Conservation (phyloP, 2,888 invertebrate species). For the Nomada goodeniana region DNA sequence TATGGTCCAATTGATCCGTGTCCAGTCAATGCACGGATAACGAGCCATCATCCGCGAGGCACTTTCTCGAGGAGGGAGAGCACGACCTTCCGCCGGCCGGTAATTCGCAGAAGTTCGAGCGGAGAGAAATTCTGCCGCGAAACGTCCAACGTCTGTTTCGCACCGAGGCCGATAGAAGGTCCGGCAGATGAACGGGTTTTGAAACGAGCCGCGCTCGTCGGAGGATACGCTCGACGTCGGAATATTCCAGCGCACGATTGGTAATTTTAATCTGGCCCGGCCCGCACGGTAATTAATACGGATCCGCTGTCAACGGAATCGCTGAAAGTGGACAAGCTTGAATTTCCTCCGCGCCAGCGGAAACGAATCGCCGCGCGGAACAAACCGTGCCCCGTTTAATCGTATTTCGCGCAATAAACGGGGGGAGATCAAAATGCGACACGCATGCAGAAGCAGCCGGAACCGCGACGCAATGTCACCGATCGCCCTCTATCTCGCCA, state of each 20-base stretch:
- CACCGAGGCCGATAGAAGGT: neutral
- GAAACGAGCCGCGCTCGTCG: conserved; percentile 17
- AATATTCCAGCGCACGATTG: neutral
- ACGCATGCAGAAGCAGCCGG: no score
- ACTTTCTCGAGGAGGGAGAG: neutral
- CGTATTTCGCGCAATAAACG: neutral
- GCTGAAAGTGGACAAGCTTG: neutral
- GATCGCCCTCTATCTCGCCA: neutral
- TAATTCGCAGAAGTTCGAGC: neutral
- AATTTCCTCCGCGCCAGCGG: neutral
- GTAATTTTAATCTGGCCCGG: conserved; percentile 1
- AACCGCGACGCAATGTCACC: neutral
- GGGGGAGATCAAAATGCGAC: no score
- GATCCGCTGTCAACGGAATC: neutral
- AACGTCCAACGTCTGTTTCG: neutral
- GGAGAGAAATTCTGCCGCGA: neutral
- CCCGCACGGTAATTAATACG: neutral
- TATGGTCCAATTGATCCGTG: conserved; percentile 46
- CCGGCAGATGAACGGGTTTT: neutral
- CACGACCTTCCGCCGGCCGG: neutral
- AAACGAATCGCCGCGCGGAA: neutral
- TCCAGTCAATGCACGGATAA: conserved; percentile 51
- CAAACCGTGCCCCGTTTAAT: neutral
- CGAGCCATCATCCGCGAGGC: neutral
- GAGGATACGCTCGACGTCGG: conserved; percentile 3